Evolutionary conservation across 2,888 invertebrate species (phyloP), one percentile per base, ranked within the genome.

Genomic region (Xestia sexstrigata): DNA sequence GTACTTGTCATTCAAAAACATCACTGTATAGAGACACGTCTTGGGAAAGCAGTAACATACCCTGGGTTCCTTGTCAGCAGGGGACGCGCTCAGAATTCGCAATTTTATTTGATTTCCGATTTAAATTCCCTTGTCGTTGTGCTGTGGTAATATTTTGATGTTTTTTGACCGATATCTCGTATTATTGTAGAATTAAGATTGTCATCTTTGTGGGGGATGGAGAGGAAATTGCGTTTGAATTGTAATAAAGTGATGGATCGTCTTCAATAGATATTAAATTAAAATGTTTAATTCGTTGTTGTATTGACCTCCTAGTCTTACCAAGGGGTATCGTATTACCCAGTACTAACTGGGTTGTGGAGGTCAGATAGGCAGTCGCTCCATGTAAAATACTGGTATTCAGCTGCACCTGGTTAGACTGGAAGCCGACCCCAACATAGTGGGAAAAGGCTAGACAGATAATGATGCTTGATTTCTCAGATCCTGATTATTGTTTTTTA

Each of bases 101-200:
- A 93, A 93, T 94, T 93, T 92, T 91, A 92, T 93, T 92, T 91
- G 91, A 92, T 92, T 92, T 90, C 86, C 90, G 90, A 93, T 93
- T 93, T 92, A 90, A 91, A 93, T 93, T 92, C 82, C 65, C 66
- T 70, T 60, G 63, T 47, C 17, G 71, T 66, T 63, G 70, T 74
- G 76, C 78, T 72, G 77, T 78, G 75, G 85, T 86, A 85, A 89
- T 89, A 85, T 83, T 83, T 81, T 81, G 87, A 79, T 85, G 79
- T 72, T 73, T 58, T 82, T 63, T 85, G 79, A 82, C 82, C 85
- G 73, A 74, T 74, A 81, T 68, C 81, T 45, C 4, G n/a, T 66
- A 63, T 73, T 72, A 52, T 85, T 85, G 66, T 69, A 5, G 55
- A 39, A 76, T 82, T 84, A 80, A 72, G 72, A 80, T 72, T 72